These are phyloP conservation scores for Oenanthe melanoleuca DNA, from an alignment of 2,113 vertebrate species.

Conservation along the genomic window DNA sequence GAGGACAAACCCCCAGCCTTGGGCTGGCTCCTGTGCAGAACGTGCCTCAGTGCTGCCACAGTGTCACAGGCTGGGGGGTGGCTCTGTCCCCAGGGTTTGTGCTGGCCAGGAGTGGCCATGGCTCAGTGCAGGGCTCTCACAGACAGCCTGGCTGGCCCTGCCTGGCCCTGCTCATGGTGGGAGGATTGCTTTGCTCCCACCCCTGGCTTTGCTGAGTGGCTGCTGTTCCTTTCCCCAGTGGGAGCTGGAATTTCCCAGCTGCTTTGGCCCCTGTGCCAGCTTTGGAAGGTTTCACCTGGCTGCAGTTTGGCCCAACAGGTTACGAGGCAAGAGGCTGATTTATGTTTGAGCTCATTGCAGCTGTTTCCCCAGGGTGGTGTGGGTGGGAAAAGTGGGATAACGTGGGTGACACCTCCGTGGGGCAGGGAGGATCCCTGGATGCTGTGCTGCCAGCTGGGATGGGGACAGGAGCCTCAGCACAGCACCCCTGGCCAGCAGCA, in stretches of 20 bases:
- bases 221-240: background rate
- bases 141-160: background rate
- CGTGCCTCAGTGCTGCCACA: accelerated
- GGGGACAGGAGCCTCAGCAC: background rate
- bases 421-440: background rate
- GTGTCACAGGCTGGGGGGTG: accelerated
- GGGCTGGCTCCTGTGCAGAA: background rate
- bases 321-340: accelerated
- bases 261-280: background rate
- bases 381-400: background rate
- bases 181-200: background rate
- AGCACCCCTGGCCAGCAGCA: background rate
- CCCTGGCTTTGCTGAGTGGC: accelerated
- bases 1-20: accelerated
- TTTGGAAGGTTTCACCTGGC: background rate
- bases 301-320: background rate
- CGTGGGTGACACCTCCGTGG: accelerated
- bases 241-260: background rate
- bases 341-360: accelerated
- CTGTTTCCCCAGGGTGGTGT: accelerated
- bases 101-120: accelerated
- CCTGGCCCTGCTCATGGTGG: accelerated
- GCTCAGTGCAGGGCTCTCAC: accelerated
- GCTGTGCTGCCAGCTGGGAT: accelerated
- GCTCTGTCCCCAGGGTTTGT: accelerated